Conservation (phyloP, 1,140 invertebrate species). For the Stegodyphus dumicola region DNA sequence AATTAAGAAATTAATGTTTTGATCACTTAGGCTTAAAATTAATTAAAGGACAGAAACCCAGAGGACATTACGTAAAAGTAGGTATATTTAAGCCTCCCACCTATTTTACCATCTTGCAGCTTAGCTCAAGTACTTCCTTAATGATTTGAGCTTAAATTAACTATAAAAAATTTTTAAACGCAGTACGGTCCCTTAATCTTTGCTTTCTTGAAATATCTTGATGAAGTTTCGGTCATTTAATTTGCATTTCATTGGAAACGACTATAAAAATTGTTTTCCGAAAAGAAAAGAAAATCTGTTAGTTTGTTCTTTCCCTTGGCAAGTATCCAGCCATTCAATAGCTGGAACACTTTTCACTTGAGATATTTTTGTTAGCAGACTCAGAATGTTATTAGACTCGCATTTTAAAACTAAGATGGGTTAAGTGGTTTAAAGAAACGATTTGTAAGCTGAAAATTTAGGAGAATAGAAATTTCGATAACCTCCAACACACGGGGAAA, state of each 20-base stretch:
- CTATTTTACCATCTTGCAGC: too few species aligned
- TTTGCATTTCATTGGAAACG: conserved; percentile 51
- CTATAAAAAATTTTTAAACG: not conserved
- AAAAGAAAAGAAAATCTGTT: conserved; percentile 47
- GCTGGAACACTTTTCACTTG: conserved; percentile 19
- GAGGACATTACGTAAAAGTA: too few species aligned
- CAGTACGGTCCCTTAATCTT: conserved; percentile 32
- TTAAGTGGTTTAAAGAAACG: conserved; percentile 53
- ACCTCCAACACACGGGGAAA: too few species aligned
- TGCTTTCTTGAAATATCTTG: conserved; percentile 34
- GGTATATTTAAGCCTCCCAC: too few species aligned
- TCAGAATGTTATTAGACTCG: conserved; percentile 35
- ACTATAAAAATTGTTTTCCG: conserved; percentile 38
- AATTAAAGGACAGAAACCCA: too few species aligned
- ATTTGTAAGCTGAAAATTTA: conserved; percentile 40
- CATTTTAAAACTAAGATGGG: conserved; percentile 42
- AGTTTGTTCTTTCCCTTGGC: conserved; percentile 38
- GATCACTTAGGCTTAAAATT: too few species aligned
- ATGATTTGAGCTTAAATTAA: too few species aligned
- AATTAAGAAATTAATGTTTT: too few species aligned
- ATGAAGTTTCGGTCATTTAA: conserved; percentile 52
- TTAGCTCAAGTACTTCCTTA: too few species aligned
- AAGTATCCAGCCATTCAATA: conserved; percentile 12
- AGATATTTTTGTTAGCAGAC: conserved; percentile 43
- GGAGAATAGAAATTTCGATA: too few species aligned